Base-by-base conservation (phyloP, 2,797 vertebrate genomes). In the Eupleurogrammus muticus region DNA sequence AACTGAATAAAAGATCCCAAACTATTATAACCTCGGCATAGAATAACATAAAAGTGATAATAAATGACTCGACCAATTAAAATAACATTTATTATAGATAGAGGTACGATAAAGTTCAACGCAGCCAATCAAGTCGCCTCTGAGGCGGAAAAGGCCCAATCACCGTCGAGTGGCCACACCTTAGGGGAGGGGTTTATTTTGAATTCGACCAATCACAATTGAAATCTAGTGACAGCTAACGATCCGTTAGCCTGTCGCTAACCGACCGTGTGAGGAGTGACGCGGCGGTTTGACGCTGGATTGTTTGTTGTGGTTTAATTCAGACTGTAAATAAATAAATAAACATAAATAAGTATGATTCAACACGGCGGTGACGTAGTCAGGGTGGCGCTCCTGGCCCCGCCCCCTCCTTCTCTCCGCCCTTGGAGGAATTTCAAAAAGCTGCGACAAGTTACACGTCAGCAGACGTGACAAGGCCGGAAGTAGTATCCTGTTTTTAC, bases 401-500 rank as follows among this genome's bases (percentile, higher is more conserved):
- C 78, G 75, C 80, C 87, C 90, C 75, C 73, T 75, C 82, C 61
- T 47, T 75, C 80, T 93, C 91, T 86, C 93, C 93, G 91, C 92
- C 93, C 92, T 92, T 86, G 73, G 87, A 93, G 84, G 74, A 73
- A 61, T 90, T 94, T 92, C 71, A 90, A 88, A 85, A 80, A 75
- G 2, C 13, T 56, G 20, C 34, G 52, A 38, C 46, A 89, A 83
- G 77, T 55, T 66, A 1, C 14, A 57, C 8, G 21, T 1, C 11
- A 17, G 23, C 34, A 76, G 9, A 23, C n/a, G n/a, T 1, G 16
- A 51, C 0, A 0, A 0, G 0, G 53, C 77, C 83, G 85, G 91
- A 89, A 82, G 17, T 19, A 1, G 0, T 5, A 0, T 34, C 35
- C 2, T 16, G 20, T 12, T 23, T 5, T 0, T 61, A 1, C 0